phyloP scores from a whole-genome alignment of 1,140 invertebrate species.

The Panagrolaimus sp. region DNA sequence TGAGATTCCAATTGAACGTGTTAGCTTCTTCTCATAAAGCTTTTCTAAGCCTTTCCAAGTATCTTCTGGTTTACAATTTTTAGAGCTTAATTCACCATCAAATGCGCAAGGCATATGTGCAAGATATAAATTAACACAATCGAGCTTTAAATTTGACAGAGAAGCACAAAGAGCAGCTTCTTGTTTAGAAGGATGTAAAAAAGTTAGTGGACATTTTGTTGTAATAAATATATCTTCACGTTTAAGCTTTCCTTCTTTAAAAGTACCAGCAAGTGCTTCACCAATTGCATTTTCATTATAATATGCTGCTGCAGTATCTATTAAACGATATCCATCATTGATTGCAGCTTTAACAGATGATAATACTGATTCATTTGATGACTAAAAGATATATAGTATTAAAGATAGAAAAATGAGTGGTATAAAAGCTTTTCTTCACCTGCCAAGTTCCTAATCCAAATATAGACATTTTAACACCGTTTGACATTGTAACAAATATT shows the following conservation, averaged over 20 bases:
- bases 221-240: constrained; percentile 74
- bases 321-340: constrained; percentile 68
- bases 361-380: constrained; percentile 65
- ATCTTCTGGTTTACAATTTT: constrained; percentile 4
- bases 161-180: constrained; percentile 70
- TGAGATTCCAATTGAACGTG: constrained; percentile 32
- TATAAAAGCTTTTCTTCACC: constrained; percentile 13
- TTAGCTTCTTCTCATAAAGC: constrained; percentile 26
- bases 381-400: constrained; percentile 64
- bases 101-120: constrained; percentile 68
- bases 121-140: constrained; percentile 77
- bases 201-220: constrained; percentile 66
- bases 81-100: constrained; percentile 29
- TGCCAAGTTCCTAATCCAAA: constrained; percentile 72
- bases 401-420: constrained; percentile 18
- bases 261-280: constrained; percentile 69
- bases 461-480: constrained; percentile 63
- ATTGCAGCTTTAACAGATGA: constrained; percentile 66
- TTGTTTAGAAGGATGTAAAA: constrained; percentile 65
- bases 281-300: constrained; percentile 73
- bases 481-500: constrained; percentile 20
- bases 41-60: constrained; percentile 9
- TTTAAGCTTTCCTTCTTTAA: constrained; percentile 67
- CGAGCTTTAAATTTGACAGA: constrained; percentile 68
- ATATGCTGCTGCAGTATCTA: constrained; percentile 72